Base-by-base conservation (phyloP, 1,140 invertebrate species). In the Mizuhopecten yessoensis region DNA sequence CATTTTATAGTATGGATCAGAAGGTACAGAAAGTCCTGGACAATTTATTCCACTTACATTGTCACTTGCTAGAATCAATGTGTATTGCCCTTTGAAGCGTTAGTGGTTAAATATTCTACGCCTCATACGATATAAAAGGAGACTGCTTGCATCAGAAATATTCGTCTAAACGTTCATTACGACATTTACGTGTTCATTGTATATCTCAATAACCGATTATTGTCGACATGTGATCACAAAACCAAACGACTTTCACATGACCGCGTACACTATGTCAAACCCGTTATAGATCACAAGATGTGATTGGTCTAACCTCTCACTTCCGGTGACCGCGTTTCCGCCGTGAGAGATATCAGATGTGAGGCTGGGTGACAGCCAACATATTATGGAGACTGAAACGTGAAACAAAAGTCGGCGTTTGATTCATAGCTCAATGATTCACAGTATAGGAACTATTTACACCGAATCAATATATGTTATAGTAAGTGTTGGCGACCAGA, bases 261-360 rank as follows among this genome's bases (percentile, higher is more conserved):
- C 57, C 57, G 57, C 57, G 23, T 75, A 75, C 23, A 29, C 57
- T 75, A 75, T 75, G 57, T 75, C 57, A 75, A 75, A 17, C 5
- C 11, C 57, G n/a, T 3, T 75, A n/a, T 5, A 75, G 57, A 75
- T 75, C 57, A 75, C 3, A 5, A 29, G 2, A 75, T 75, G 23
- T 75, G 23, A 75, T 75, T 75, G 57, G 57, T 75, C 57, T 75
- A 75, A 75, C 57, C 57, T 75, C 57, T 75, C 15, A 75, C 57
- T 75, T 75, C 57, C 57, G 57, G 23, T 75, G 57, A 75, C 57
- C 23, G 17, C 57, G 57, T 75, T 75, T 75, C 23, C 57, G 57
- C 57, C 29, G 57, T 75, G 57, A n/a, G 57, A 75, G 57, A 29
- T 0, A n/a, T 75, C 57, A 75, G 57, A 75, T 75, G 23, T 75